Conservation (phyloP, 2,888 invertebrate genomes). For the Molorchus minor region DNA sequence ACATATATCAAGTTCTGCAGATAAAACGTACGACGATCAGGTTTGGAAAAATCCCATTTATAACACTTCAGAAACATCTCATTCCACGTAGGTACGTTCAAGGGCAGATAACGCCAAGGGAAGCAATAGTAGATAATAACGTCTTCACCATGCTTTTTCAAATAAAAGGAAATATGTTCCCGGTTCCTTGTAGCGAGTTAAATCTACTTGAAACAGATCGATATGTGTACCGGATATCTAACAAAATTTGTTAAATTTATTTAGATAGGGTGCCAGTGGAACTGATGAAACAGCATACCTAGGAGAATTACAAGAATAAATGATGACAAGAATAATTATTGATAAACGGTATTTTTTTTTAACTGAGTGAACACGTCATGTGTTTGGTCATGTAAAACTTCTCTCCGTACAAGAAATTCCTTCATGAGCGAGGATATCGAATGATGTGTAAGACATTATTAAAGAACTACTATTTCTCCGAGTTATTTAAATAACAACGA, state of each 20-base stretch:
- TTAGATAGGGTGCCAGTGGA: no score
- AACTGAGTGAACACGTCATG: no score
- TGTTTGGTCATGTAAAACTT: no score
- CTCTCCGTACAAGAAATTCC: no score
- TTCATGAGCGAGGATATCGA: no score
- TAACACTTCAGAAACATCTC: slow-evolving; percentile 21
- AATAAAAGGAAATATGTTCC: slow-evolving; percentile 8
- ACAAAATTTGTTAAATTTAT: neutral
- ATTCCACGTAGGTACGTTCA: slow-evolving; percentile 15
- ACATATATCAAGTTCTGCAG: slow-evolving; percentile 20
- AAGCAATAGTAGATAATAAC: slow-evolving; percentile 10
- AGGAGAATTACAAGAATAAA: no score
- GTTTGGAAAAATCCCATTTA: slow-evolving; percentile 22
- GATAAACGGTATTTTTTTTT: no score
- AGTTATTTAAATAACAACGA: no score
- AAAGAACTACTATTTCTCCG: no score
- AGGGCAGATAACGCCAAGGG: slow-evolving; percentile 7
- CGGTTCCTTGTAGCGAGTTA: neutral
- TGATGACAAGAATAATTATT: no score
- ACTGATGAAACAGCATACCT: no score
- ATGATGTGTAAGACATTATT: no score
- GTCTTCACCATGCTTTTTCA: slow-evolving; percentile 1
- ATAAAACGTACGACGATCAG: slow-evolving; percentile 20
- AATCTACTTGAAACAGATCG: neutral
- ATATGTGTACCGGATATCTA: neutral